Evolutionary conservation across 2,797 vertebrate species (phyloP).

Genomic region (Trachops cirrhosus): DNA sequence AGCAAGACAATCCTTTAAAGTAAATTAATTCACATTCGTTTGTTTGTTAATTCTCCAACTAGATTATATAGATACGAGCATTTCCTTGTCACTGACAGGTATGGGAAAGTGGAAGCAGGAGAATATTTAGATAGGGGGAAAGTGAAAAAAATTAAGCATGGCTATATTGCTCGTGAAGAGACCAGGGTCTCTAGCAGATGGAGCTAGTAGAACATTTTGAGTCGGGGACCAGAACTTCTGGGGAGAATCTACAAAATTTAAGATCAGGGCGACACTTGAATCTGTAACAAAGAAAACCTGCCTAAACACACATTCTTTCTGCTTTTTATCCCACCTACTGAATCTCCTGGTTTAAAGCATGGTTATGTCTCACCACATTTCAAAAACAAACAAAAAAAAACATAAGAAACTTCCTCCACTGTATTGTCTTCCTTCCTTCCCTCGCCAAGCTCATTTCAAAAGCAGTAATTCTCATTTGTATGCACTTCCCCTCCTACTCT

Average conservation of each 20-base stretch:
- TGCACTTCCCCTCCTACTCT: not conserved
- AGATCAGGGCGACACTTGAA: not conserved
- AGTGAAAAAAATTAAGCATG: not conserved
- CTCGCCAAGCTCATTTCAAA: not conserved
- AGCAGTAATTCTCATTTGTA: not conserved
- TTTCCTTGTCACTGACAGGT: not conserved
- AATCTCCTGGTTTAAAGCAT: not conserved
- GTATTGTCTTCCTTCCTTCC: not conserved
- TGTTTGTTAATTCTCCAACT: not conserved
- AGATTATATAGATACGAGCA: not conserved
- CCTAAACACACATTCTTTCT: not conserved
- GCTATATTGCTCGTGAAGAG: not conserved
- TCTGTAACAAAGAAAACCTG: not conserved
- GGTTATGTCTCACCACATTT: not conserved
- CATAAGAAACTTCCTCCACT: not conserved
- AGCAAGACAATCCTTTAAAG: not conserved
- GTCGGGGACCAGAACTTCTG: not conserved
- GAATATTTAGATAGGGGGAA: not conserved
- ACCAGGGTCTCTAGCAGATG: not conserved
- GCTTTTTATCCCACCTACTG: not conserved
- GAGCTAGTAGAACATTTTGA: not conserved
- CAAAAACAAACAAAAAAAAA: not conserved
- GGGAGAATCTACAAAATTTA: not conserved
- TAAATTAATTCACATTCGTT: not conserved
- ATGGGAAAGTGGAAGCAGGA: not conserved